These are phyloP conservation scores for Hyperopisus bebe DNA, from an alignment of 2,113 vertebrate genomes.

Conservation along the genomic window DNA sequence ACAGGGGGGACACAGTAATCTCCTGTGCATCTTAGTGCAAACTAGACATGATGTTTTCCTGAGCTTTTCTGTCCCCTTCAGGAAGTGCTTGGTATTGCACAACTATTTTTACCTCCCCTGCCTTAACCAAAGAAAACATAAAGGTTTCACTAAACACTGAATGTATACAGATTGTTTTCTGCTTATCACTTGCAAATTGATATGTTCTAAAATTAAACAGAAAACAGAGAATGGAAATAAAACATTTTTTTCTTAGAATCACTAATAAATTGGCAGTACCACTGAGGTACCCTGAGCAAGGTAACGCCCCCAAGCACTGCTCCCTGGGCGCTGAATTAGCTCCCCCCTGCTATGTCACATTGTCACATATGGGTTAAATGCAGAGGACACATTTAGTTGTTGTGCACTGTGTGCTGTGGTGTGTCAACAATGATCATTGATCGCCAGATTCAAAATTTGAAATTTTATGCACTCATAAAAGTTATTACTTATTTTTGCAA, in stretches of 20 bases:
- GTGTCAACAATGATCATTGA: too few species aligned
- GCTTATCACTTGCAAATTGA: neutral
- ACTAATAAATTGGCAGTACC: neutral
- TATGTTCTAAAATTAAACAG: neutral
- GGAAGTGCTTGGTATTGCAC: conserved; percentile 36
- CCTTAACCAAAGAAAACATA: conserved; percentile 20
- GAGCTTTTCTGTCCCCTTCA: conserved; percentile 60
- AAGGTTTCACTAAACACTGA: neutral
- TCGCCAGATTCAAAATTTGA: too few species aligned
- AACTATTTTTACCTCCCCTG: neutral
- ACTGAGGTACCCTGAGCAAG: too few species aligned
- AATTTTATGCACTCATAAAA: neutral
- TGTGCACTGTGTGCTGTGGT: too few species aligned
- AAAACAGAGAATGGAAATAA: neutral
- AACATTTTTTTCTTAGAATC: neutral
- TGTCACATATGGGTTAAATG: too few species aligned
- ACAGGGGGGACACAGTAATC: conserved; percentile 48
- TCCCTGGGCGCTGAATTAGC: too few species aligned
- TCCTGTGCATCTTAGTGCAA: conserved; percentile 39
- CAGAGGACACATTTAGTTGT: too few species aligned
- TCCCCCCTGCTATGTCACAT: too few species aligned
- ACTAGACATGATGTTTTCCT: conserved; percentile 37
- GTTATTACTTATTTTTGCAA: neutral
- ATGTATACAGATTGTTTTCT: neutral
- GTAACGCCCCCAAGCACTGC: too few species aligned